Base-by-base conservation (phyloP, 1,140 invertebrate genomes). In the Scaptomyza hsui region DNA sequence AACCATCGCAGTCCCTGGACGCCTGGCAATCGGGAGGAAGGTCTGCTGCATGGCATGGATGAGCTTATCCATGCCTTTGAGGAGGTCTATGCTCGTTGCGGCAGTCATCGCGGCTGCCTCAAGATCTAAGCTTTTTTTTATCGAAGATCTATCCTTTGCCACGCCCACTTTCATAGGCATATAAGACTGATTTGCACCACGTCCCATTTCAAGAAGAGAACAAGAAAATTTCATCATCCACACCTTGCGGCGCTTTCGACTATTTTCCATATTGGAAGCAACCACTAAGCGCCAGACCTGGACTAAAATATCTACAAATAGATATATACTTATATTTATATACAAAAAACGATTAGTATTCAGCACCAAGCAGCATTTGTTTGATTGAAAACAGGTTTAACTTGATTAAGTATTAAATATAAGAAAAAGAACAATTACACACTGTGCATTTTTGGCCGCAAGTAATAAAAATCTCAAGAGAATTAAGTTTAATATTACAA, bases 11-110 rank as follows among this genome's bases (percentile, higher is more conserved):
- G 91, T 10, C 91, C 93, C 21, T 99, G 98, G 98, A 89, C 93
- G 37, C 94, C 96, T 72, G 98, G 98, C 10, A 99, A 99, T 89
- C 96, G 98, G 77, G 98, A 99, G 92, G 98, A 99, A 92, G 98
- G 98, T 5, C 97, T 98, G 78, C 93, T 99, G 0, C 95, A 94
- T 65, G 98, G 98, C 53, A 93, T 99, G 37, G 97, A 99, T 92
- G 96, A 96, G 92, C 93, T 99, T 26, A 96, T 95, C 7, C 85
- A 73, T 47, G 74, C 91, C 29, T 91, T 91, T 44, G 90, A 91
- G 64, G 74, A 78, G 52, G 80, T 91, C 12, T 90, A 90, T 47
- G 72, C 75, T 7, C 82, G 85, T 41, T 78, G 72, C 32, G 69
- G 75, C 26, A 72, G 64, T 45, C 74, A 81, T 52, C 81, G 89